Evolutionary conservation across 2,888 invertebrate species (phyloP).

Genomic region (Argyresthia albistria): DNA sequence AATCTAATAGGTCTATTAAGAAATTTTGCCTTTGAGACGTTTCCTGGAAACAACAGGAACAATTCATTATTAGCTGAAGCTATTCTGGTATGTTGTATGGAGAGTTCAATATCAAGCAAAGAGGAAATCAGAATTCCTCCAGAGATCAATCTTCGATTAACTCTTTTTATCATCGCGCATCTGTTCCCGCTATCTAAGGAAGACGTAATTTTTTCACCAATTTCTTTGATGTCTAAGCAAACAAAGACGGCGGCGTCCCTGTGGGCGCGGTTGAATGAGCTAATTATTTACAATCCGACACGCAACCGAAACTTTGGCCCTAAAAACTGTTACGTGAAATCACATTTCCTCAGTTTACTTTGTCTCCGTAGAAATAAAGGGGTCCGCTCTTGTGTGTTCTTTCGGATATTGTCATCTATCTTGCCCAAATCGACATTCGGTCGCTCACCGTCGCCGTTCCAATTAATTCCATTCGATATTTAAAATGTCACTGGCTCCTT

Average conservation of each 20-base stretch:
- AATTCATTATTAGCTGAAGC: no score
- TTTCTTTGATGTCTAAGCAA: slow-evolving; percentile 38
- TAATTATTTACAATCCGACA: slow-evolving; percentile 70
- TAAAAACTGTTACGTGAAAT: slow-evolving; percentile 67
- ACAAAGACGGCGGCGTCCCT: slow-evolving; percentile 46
- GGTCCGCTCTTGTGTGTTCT: slow-evolving; percentile 32
- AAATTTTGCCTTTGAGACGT: slow-evolving; percentile 4
- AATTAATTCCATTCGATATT: slow-evolving; percentile 12
- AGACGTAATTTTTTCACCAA: slow-evolving; percentile 41
- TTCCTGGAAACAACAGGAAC: neutral
- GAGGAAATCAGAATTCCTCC: neutral
- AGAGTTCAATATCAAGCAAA: neutral
- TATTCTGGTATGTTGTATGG: neutral
- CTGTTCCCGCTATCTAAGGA: slow-evolving; percentile 17
- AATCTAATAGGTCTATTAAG: slow-evolving; percentile 19
- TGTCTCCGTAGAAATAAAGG: slow-evolving; percentile 42
- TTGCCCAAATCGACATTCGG: no score
- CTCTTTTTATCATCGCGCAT: slow-evolving; percentile 4
- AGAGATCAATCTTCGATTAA: neutral
- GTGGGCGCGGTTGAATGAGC: slow-evolving; percentile 55
- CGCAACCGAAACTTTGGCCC: slow-evolving; percentile 44
- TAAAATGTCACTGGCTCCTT: slow-evolving; percentile 17
- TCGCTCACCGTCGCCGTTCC: neutral
- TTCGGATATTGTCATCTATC: slow-evolving; percentile 11
- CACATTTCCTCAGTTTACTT: slow-evolving; percentile 63